Evolutionary conservation across 2,888 invertebrate genomes (phyloP).

Genomic region (Hemithea aestivaria): DNA sequence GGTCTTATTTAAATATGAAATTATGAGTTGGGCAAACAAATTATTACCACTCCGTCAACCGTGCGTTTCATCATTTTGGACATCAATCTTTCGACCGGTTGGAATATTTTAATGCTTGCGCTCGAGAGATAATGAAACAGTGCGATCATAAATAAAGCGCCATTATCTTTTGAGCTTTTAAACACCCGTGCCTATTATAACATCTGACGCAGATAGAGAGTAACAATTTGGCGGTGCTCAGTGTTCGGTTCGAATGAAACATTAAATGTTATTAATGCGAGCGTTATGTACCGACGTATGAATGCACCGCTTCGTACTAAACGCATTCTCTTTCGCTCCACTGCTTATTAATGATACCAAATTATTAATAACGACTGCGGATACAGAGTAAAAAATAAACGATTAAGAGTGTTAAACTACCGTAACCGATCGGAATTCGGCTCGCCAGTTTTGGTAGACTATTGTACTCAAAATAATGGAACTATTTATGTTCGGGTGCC

Average conservation of each 20-base stretch:
- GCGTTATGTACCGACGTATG: constrained; percentile 48
- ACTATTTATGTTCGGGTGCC: constrained; percentile 71
- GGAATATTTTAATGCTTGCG: constrained; percentile 18
- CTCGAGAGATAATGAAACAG: constrained; percentile 22
- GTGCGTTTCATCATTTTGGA: constrained; percentile 17
- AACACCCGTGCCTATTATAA: constrained; percentile 21
- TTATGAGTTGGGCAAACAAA: constrained; percentile 12
- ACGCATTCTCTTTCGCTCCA: constrained; percentile 63
- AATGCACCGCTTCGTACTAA: constrained; percentile 43
- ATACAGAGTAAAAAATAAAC: constrained; percentile 65
- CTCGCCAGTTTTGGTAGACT: constrained; percentile 55
- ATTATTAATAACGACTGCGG: constrained; percentile 65
- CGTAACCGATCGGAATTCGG: constrained; percentile 73
- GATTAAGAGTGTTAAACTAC: constrained; percentile 74
- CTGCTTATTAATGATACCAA: constrained; percentile 70
- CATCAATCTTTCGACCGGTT: constrained; percentile 20
- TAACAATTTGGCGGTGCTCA: constrained; percentile 35
- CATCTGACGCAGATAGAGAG: constrained; percentile 24
- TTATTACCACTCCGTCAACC: constrained; percentile 11
- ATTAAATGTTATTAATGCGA: constrained; percentile 59
- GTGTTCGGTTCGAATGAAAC: constrained; percentile 53
- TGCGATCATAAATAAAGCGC: constrained; percentile 29
- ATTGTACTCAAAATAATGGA: constrained; percentile 66
- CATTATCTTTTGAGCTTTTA: constrained; percentile 20
- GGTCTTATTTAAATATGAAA: constrained; percentile 6